These are phyloP conservation scores for Stegostoma tigrinum DNA, from an alignment of 2,113 vertebrate genomes.

Conservation along the genomic window DNA sequence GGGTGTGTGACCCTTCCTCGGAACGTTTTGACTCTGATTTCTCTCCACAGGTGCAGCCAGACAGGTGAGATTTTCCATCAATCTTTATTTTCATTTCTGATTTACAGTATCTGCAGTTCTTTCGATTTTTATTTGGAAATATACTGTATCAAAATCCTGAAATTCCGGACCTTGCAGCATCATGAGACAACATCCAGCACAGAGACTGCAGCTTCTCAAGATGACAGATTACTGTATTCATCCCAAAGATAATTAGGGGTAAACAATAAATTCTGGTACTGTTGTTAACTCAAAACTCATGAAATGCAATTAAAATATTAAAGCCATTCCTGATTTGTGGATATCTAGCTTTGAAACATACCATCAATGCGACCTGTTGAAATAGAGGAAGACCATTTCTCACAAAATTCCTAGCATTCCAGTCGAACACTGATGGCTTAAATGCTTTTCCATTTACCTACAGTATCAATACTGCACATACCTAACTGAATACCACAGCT, in stretches of 20 bases:
- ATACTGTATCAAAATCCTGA: neutral
- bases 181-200: neutral
- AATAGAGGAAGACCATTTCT: neutral
- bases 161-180: neutral
- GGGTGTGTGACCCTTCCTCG: no score
- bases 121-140: no score
- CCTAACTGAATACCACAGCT: neutral
- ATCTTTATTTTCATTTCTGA: no score
- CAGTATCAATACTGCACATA: neutral
- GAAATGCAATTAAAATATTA: neutral
- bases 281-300: no score
- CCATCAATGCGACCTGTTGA: neutral
- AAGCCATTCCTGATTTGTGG: neutral
- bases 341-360: neutral
- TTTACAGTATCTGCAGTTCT: no score
- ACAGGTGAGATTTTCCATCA: no score
- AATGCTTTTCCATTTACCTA: neutral
- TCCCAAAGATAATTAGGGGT: neutral
- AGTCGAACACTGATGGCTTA: neutral
- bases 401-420: neutral
- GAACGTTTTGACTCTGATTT: no score
- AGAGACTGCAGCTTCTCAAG: neutral
- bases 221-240: neutral
- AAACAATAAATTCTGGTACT: neutral
- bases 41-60: no score